phyloP scores from a whole-genome alignment of 2,888 invertebrate species.

The Pseudococcus longispinus region DNA sequence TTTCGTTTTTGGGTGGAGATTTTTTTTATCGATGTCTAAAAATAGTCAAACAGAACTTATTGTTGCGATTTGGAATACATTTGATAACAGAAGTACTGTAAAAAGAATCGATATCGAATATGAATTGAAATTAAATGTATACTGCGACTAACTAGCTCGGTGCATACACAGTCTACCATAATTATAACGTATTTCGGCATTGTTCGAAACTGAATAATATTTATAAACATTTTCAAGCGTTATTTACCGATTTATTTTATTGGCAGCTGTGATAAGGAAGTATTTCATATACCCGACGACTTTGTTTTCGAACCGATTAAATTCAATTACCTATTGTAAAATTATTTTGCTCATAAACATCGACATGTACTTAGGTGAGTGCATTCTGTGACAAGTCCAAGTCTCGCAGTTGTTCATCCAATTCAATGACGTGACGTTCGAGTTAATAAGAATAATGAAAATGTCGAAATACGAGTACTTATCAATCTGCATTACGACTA shows the following conservation, averaged over 20 bases:
- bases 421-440: not conserved
- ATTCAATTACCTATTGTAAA: conserved; percentile 2
- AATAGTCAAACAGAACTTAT: not conserved
- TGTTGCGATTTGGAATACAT: too few relatives aligned
- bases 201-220: not conserved
- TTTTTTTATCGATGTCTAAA: not conserved
- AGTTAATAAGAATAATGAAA: not conserved
- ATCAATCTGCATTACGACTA: not conserved
- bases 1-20: not conserved
- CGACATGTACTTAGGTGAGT: not conserved
- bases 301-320: conserved; percentile 3
- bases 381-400: not conserved
- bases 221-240: not conserved
- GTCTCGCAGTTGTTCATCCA: not conserved
- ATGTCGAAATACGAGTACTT: not conserved
- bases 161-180: not conserved
- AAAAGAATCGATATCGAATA: not conserved
- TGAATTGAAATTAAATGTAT: not conserved
- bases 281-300: not conserved
- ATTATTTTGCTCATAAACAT: not conserved
- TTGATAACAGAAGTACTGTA: not conserved
- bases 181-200: not conserved
- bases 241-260: conserved; percentile 23
- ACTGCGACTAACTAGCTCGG: not conserved
- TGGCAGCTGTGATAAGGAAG: conserved; percentile 15